Evolutionary conservation across 2,888 invertebrate species (phyloP).

Genomic region (Strigamia crassipes): DNA sequence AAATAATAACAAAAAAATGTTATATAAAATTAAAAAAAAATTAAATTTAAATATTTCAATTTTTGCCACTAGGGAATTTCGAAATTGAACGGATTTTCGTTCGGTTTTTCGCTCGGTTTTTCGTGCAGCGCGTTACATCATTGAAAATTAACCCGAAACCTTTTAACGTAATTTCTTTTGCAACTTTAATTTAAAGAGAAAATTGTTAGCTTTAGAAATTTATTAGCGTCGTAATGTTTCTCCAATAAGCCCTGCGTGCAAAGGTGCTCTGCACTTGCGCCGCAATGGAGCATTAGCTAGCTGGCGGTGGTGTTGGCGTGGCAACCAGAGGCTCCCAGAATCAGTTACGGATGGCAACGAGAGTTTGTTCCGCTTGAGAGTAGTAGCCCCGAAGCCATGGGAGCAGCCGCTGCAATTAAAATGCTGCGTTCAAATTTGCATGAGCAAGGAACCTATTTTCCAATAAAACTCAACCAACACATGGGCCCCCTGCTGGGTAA

Average conservation of each 20-base stretch:
- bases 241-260: slow-evolving; percentile 16
- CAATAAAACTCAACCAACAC: slow-evolving; percentile 44
- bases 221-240: slow-evolving; percentile 31
- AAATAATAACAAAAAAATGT: too few relatives aligned
- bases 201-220: slow-evolving; percentile 31
- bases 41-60: too few relatives aligned
- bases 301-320: not conserved
- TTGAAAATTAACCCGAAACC: not conserved
- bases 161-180: not conserved
- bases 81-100: too few relatives aligned
- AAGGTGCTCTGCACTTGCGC: slow-evolving; percentile 8
- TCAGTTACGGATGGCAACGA: slow-evolving; percentile 28
- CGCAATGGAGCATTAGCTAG: slow-evolving; percentile 2
- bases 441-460: slow-evolving; percentile 44
- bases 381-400: slow-evolving; percentile 23
- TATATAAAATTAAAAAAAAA: too few relatives aligned
- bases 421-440: slow-evolving; percentile 45
- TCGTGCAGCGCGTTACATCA: too few relatives aligned
- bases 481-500: slow-evolving; percentile 43
- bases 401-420: slow-evolving; percentile 44
- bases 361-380: slow-evolving; percentile 28
- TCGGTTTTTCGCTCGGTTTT: too few relatives aligned
- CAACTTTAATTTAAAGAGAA: slow-evolving; percentile 1
- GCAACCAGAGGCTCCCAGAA: slow-evolving; percentile 18
- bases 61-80: too few relatives aligned